Evolutionary conservation across 2,888 invertebrate species (phyloP).

Genomic region (Dinocampus coccinellae): DNA sequence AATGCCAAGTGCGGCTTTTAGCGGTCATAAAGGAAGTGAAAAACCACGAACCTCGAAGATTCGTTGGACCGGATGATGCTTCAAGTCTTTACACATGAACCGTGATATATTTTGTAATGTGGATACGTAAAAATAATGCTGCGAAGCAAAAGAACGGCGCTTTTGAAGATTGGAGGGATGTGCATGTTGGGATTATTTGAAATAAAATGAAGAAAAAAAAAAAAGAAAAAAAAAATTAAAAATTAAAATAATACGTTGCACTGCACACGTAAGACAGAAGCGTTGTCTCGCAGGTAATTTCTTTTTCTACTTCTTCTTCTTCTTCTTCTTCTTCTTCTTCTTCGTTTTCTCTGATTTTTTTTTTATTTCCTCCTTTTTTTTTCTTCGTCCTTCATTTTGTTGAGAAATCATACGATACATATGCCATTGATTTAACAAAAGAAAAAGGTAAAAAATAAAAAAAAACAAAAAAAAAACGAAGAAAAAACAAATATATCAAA

Average conservation of each 20-base stretch:
- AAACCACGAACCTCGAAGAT: not conserved
- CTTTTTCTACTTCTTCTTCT: not conserved
- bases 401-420: no score
- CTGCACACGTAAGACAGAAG: slow-evolving; percentile 5
- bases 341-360: no score
- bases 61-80: slow-evolving; percentile 23
- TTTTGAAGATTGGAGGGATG: slow-evolving; percentile 1
- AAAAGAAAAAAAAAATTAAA: not conserved
- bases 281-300: not conserved
- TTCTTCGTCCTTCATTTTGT: no score
- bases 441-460: not conserved
- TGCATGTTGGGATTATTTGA: not conserved
- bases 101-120: not conserved
- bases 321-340: no score
- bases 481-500: not conserved
- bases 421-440: not conserved
- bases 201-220: not conserved
- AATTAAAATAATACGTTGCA: not conserved
- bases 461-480: not conserved
- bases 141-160: not conserved
- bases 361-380: no score
- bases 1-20: slow-evolving; percentile 31
- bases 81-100: not conserved
- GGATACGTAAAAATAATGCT: not conserved
- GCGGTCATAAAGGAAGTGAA: slow-evolving; percentile 25